Evolutionary conservation across 2,888 invertebrate species (phyloP).

Genomic region (Punctoribates punctum): DNA sequence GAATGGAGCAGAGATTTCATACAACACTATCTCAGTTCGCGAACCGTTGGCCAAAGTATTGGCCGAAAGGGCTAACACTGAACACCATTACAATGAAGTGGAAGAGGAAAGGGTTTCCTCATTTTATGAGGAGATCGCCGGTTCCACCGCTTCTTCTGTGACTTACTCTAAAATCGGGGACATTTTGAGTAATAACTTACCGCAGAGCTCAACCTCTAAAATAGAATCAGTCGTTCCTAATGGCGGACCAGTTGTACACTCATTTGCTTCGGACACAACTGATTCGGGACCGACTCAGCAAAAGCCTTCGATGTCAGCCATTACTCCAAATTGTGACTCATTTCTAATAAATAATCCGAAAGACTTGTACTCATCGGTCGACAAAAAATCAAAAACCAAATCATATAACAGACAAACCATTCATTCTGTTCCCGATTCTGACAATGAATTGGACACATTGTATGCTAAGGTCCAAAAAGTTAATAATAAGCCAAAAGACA

Average conservation of each 20-base stretch:
- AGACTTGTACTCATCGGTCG: slow-evolving; percentile 41
- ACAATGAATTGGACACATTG: slow-evolving; percentile 33
- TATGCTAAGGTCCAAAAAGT: slow-evolving; percentile 41
- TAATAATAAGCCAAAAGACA: not conserved
- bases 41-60: slow-evolving; percentile 45
- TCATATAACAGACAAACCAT: slow-evolving; percentile 30
- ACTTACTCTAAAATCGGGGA: slow-evolving; percentile 43
- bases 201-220: not conserved
- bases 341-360: slow-evolving; percentile 16
- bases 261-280: not conserved
- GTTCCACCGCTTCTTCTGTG: slow-evolving; percentile 37
- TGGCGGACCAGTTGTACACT: not conserved
- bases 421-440: not conserved
- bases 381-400: slow-evolving; percentile 41
- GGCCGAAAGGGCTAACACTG: slow-evolving; percentile 41
- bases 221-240: not conserved
- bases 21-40: slow-evolving; percentile 45
- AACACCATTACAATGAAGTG: slow-evolving; percentile 46
- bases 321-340: slow-evolving; percentile 35
- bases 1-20: slow-evolving; percentile 39
- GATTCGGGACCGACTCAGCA: not conserved
- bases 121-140: slow-evolving; percentile 45
- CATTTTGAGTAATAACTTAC: slow-evolving; percentile 2
- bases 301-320: not conserved
- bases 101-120: slow-evolving; percentile 44